Conservation (phyloP, 2,113 vertebrate genomes). For the Hiodon alosoides region DNA sequence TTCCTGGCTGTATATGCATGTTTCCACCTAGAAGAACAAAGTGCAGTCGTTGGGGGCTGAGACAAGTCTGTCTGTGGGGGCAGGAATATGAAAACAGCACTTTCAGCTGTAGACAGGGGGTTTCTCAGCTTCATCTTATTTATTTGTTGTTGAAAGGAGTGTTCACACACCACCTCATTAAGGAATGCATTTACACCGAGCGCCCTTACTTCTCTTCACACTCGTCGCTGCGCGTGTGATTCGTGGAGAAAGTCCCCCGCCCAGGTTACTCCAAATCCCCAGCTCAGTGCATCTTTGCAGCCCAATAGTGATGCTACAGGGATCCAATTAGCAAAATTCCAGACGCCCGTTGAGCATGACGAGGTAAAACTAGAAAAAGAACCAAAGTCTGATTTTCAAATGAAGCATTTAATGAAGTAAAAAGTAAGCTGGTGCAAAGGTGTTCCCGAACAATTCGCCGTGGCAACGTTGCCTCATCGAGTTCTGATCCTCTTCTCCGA, state of each 20-base stretch:
- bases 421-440: slow-evolving; percentile 34
- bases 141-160: neutral
- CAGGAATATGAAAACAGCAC: slow-evolving; percentile 43
- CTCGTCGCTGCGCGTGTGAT: slow-evolving; percentile 27
- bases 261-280: slow-evolving; percentile 42
- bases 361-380: slow-evolving; percentile 56
- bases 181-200: slow-evolving; percentile 37
- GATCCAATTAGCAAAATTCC: slow-evolving; percentile 61
- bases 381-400: slow-evolving; percentile 61
- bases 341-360: slow-evolving; percentile 48
- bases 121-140: neutral
- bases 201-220: neutral
- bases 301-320: slow-evolving; percentile 49
- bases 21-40: slow-evolving; percentile 56
- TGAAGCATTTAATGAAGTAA: slow-evolving; percentile 56
- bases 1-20: slow-evolving; percentile 54
- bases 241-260: slow-evolving; percentile 33
- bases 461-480: slow-evolving; percentile 22
- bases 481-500: neutral
- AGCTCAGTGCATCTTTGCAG: slow-evolving; percentile 32
- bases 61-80: slow-evolving; percentile 44
- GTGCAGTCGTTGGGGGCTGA: slow-evolving; percentile 47
- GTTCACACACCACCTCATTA: slow-evolving; percentile 42
- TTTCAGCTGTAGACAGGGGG: slow-evolving; percentile 34
- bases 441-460: slow-evolving; percentile 11